Percentiles rank a stretch among this genome's conserved stretches.
phyloP scores from a whole-genome alignment of 1,140 invertebrate species.

The Drosophila paulistorum region DNA sequence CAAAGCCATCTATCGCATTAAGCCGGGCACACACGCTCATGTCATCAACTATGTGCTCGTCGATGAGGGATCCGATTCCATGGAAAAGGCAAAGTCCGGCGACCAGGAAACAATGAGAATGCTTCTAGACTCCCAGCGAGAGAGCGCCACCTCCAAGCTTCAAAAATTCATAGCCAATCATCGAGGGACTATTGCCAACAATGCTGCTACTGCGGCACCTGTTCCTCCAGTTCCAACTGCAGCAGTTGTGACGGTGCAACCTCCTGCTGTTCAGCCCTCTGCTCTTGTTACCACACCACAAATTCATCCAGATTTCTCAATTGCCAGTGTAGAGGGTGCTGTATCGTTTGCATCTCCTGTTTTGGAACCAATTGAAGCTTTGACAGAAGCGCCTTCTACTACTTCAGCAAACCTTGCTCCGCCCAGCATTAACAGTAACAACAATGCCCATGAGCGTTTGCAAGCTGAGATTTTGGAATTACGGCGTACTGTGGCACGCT shows the following conservation, averaged over 20 bases:
- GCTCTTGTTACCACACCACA: slow-evolving; percentile 54
- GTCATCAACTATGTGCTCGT: slow-evolving; percentile 66
- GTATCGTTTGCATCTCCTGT: slow-evolving; percentile 4
- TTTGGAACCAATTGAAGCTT: background rate
- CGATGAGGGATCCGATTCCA: slow-evolving; percentile 60
- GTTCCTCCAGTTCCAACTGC: background rate
- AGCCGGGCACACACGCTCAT: slow-evolving; percentile 68
- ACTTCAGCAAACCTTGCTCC: background rate
- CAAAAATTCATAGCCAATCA: slow-evolving; percentile 57
- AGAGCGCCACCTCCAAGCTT: slow-evolving; percentile 56
- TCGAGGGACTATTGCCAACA: slow-evolving; percentile 2
- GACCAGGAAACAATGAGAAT: slow-evolving; percentile 63
- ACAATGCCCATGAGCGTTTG: slow-evolving; percentile 24
- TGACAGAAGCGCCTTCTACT: background rate
- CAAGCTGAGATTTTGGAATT: slow-evolving; percentile 54
- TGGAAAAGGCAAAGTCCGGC: slow-evolving; percentile 64
- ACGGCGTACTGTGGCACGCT: slow-evolving; percentile 40
- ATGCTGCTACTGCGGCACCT: background rate
- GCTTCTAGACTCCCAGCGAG: slow-evolving; percentile 59
- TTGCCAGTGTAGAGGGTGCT: slow-evolving; percentile 62
- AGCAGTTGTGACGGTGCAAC: background rate
- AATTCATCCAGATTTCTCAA: slow-evolving; percentile 62
- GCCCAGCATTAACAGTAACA: background rate
- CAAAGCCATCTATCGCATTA: slow-evolving; percentile 62
- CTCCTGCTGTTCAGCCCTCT: background rate